Percentiles rank a stretch among this genome's conserved stretches.
phyloP scores from a whole-genome alignment of 2,113 vertebrate genomes.

The Equus quagga region DNA sequence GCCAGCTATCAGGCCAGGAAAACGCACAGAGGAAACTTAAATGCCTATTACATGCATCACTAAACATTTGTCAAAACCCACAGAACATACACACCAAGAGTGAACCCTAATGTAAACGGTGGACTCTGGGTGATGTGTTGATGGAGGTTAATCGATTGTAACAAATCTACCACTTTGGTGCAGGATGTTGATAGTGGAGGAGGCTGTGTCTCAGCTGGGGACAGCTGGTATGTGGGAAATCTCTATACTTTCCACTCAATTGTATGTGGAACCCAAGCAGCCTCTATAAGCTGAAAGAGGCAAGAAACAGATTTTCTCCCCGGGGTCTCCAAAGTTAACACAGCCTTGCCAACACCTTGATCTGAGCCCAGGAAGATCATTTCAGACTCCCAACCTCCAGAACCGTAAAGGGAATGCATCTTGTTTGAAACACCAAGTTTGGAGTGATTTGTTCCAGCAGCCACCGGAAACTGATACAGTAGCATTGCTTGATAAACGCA shows the following conservation, averaged over 20 bases:
- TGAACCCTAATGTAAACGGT: too few species aligned
- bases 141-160: rapidly evolving
- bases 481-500: too few species aligned
- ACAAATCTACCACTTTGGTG: too few species aligned
- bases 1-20: too few species aligned
- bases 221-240: too few species aligned
- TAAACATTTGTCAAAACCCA: neutral
- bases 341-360: neutral
- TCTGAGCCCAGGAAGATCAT: neutral
- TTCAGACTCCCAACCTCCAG: too few species aligned
- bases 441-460: neutral
- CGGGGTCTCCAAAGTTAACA: too few species aligned
- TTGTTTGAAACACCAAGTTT: neutral
- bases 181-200: too few species aligned
- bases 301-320: neutral
- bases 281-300: neutral
- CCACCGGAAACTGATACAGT: neutral
- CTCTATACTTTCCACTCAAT: too few species aligned
- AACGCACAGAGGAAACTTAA: too few species aligned
- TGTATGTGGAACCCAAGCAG: neutral
- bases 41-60: too few species aligned
- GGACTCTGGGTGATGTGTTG: neutral
- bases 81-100: neutral
- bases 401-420: neutral
- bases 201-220: too few species aligned